A percentile compares a stretch with the other conserved stretches of the same genome.
Conservation (phyloP, 2,113 vertebrate genomes). For the Theristicus caerulescens region DNA sequence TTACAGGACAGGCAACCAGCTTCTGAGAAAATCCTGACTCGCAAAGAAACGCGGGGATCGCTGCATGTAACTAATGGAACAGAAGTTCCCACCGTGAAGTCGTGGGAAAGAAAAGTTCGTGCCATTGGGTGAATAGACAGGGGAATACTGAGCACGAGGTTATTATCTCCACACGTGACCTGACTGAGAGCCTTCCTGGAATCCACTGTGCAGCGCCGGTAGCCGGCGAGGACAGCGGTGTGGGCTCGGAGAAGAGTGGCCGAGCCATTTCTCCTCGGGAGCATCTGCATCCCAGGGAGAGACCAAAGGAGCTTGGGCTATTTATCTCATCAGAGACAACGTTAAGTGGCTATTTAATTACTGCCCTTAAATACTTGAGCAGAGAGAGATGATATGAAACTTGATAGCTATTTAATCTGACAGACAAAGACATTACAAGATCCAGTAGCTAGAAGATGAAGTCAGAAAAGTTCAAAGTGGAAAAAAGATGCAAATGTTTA, state of each 20-base stretch:
- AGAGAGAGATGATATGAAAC: neutral
- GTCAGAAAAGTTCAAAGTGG: conserved; percentile 4
- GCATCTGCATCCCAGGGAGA: neutral
- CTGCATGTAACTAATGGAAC: neutral
- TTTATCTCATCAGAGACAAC: conserved; percentile 1
- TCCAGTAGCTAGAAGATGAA: conserved; percentile 1
- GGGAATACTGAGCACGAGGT: conserved; percentile 32
- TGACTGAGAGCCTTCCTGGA: neutral
- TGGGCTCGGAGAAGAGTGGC: neutral
- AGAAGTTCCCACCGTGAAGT: neutral
- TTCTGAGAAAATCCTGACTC: neutral
- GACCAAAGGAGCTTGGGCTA: neutral
- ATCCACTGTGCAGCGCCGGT: neutral
- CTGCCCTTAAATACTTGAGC: neutral
- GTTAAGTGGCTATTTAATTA: conserved; percentile 48
- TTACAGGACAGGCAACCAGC: neutral
- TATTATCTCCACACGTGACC: conserved; percentile 1
- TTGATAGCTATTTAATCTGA: conserved; percentile 27
- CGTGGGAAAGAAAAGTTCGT: conserved; percentile 43
- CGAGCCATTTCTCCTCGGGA: neutral
- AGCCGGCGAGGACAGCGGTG: neutral
- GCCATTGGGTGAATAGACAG: conserved; percentile 21
- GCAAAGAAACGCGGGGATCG: neutral
- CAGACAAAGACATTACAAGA: conserved; percentile 14
- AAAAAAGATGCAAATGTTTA: neutral